Evolutionary conservation across 2,797 vertebrate genomes (phyloP).

Genomic region (Karalla daura): DNA sequence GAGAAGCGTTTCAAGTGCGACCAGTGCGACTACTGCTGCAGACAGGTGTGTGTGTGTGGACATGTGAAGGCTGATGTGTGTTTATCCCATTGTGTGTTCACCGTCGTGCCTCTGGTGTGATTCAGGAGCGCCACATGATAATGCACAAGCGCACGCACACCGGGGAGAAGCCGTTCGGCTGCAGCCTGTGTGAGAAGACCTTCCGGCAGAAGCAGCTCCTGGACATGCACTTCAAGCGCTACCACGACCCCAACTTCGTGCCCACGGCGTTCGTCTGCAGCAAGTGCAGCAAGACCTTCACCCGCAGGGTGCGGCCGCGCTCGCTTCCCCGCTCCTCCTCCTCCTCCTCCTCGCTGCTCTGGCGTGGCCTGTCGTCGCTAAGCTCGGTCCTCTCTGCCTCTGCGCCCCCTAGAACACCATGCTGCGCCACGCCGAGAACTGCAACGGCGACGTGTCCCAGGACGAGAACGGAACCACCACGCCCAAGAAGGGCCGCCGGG

Average conservation of each 20-base stretch:
- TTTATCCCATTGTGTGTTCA: not conserved
- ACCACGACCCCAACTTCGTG: conserved; percentile 96
- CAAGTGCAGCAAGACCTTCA: conserved; percentile 97
- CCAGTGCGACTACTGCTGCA: conserved; percentile 98
- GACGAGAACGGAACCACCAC: conserved; percentile 88
- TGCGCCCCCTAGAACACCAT: conserved; percentile 90
- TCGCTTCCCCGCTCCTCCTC: no score
- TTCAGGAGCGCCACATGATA: conserved; percentile 97
- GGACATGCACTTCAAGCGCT: conserved; percentile 98
- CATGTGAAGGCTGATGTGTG: not conserved
- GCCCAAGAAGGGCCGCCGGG: conserved; percentile 91
- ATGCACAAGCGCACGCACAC: conserved; percentile 99
- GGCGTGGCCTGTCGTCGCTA: no score
- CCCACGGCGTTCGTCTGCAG: conserved; percentile 95
- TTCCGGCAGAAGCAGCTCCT: conserved; percentile 98
- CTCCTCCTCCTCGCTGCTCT: no score
- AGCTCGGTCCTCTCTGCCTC: conserved; percentile 4
- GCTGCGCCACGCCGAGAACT: conserved; percentile 95
- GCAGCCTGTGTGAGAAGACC: conserved; percentile 97
- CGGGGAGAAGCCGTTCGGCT: conserved; percentile 97
- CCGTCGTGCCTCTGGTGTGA: not conserved
- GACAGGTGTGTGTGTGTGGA: conserved; percentile 87
- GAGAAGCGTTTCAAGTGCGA: conserved; percentile 99
- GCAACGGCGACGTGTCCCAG: conserved; percentile 84
- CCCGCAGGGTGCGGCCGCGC: conserved; percentile 88